Evolutionary conservation across 2,113 vertebrate species (phyloP).

Genomic region (Ardeotis arabs): DNA sequence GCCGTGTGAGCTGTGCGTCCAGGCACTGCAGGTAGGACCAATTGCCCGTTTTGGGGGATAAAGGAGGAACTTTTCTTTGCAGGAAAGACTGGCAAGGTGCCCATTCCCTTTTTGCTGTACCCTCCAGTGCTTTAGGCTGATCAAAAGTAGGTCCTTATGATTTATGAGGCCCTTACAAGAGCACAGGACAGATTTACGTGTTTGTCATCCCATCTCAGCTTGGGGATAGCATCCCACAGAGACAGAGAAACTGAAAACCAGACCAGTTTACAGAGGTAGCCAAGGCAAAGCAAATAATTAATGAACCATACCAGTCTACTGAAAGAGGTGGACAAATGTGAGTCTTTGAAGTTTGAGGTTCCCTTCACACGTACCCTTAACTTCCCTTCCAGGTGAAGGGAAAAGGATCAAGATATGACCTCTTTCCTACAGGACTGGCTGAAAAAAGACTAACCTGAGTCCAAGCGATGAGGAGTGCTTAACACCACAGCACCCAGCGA

Average conservation of each 20-base stretch:
- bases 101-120: neutral
- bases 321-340: accelerated
- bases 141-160: neutral
- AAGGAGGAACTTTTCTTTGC: neutral
- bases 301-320: neutral
- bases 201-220: neutral
- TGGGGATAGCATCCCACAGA: neutral
- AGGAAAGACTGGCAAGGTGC: neutral
- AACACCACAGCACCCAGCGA: neutral
- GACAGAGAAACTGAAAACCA: neutral
- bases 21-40: neutral
- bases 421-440: neutral
- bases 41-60: accelerated
- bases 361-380: neutral
- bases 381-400: neutral
- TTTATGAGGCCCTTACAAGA: neutral
- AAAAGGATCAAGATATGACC: accelerated
- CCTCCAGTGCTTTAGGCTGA: neutral
- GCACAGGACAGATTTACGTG: neutral
- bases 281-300: neutral
- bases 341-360: neutral
- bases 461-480: neutral
- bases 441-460: neutral
- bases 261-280: neutral
- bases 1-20: accelerated